Conservation (phyloP, 2,888 invertebrate species). For the Tetragonula carbonaria region DNA sequence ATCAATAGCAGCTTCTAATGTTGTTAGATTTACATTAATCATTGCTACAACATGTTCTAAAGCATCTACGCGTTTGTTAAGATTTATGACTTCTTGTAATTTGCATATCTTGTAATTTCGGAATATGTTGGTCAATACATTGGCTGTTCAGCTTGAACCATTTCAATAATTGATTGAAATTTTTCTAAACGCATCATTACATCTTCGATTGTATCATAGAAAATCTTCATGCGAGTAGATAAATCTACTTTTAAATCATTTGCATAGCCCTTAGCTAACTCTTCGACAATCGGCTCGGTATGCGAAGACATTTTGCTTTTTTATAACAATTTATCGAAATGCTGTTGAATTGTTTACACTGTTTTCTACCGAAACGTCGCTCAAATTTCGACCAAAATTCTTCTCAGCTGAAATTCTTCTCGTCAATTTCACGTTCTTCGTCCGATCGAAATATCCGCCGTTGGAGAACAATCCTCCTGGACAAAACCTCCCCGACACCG, state of each 20-base stretch:
- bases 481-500: background rate
- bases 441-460: too few species aligned
- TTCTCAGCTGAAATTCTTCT: background rate
- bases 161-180: slow-evolving; percentile 82
- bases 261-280: slow-evolving; percentile 80
- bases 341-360: slow-evolving; percentile 8
- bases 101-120: slow-evolving; percentile 74
- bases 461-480: background rate
- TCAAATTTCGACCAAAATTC: background rate
- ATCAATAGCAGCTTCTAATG: slow-evolving; percentile 81
- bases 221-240: slow-evolving; percentile 75
- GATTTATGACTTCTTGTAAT: slow-evolving; percentile 71
- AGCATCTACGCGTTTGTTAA: slow-evolving; percentile 81
- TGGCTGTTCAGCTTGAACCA: slow-evolving; percentile 81
- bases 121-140: slow-evolving; percentile 77
- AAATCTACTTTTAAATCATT: slow-evolving; percentile 78
- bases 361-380: background rate
- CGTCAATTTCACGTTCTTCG: background rate
- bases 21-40: slow-evolving; percentile 78
- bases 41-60: slow-evolving; percentile 79
- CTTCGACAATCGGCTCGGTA: slow-evolving; percentile 72
- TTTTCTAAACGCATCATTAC: slow-evolving; percentile 83
- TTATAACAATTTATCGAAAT: slow-evolving; percentile 2
- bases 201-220: slow-evolving; percentile 81
- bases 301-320: slow-evolving; percentile 52